Evolutionary conservation across 2,113 vertebrate genomes (phyloP).

Genomic region (Neotoma lepida): DNA sequence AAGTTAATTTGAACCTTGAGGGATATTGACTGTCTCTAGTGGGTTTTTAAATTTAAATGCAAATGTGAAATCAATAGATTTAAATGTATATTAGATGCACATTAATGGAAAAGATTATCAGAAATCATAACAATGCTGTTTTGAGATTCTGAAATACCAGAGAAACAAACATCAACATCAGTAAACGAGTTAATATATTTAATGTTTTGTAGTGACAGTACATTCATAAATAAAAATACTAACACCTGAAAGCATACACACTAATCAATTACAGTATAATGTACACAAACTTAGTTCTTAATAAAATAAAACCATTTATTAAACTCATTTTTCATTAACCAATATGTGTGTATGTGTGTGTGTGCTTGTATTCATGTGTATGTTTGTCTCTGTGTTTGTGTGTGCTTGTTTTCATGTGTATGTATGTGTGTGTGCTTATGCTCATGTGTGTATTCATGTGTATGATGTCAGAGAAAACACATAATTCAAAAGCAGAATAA

Average conservation of each 20-base stretch:
- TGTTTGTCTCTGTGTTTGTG: not conserved
- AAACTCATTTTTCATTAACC: not conserved
- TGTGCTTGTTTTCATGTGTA: not conserved
- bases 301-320: not conserved
- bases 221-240: not conserved
- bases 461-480: not conserved
- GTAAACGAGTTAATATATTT: slow-evolving; percentile 13
- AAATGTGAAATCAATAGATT: not conserved
- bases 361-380: not conserved
- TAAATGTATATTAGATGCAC: not conserved
- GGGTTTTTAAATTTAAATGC: not conserved
- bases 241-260: not conserved
- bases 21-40: not conserved
- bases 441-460: no score
- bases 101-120: not conserved
- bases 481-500: not conserved
- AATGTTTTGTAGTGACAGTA: not conserved
- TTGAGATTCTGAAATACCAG: not conserved
- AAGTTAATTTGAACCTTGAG: not conserved
- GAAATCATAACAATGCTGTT: not conserved
- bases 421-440: no score
- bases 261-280: not conserved
- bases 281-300: not conserved
- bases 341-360: not conserved
- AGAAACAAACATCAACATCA: not conserved